Base-by-base conservation (phyloP, 2,113 vertebrate genomes). In the Caretta caretta region DNA sequence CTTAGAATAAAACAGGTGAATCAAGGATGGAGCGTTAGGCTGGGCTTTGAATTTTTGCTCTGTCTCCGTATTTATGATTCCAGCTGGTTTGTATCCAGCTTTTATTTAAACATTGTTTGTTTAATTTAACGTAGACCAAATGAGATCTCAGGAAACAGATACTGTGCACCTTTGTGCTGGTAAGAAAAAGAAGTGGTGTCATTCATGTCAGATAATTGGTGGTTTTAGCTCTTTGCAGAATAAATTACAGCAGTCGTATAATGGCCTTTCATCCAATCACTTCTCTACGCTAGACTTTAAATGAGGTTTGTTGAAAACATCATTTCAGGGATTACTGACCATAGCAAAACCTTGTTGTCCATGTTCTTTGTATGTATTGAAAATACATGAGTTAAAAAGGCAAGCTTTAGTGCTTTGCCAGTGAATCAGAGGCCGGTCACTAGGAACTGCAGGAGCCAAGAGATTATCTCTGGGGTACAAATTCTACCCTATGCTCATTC, bases 161-260 rank as follows among this genome's bases (percentile, higher is more conserved):
- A 97, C 96, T 13, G 86, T 96, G 97, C 97, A 97, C 97, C 95
- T 97, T 97, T 97, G 97, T 97, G 97, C 93, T 94, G 94, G 97
- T 94, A 93, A 97, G 97, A 97, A 97, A 97, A 97, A 97, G 97
- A 97, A 97, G 97, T 97, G 97, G 97, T 97, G 97, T 97, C 97
- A 97, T 97, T 97, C 97, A 97, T 97, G 97, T 97, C 97, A 97
- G 97, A 96, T 98, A 97, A 97, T 97, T 85, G 93, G 97, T 96
- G 96, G 96, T 97, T 98, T 97, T 96, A 97, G 96, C 95, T 96
- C 92, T 96, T 90, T 90, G 93, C 90, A 97, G 97, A 97, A 96
- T 92, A 91, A 96, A 95, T 98, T 98, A 98, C 93, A 94, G 90
- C 91, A 94, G 96, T 90, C 87, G 72, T 95, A 93, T 97, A 96